Percentiles rank a stretch among this genome's conserved stretches.
Evolutionary conservation across 2,113 vertebrate species (phyloP).

Genomic region (Taurulus bubalis): DNA sequence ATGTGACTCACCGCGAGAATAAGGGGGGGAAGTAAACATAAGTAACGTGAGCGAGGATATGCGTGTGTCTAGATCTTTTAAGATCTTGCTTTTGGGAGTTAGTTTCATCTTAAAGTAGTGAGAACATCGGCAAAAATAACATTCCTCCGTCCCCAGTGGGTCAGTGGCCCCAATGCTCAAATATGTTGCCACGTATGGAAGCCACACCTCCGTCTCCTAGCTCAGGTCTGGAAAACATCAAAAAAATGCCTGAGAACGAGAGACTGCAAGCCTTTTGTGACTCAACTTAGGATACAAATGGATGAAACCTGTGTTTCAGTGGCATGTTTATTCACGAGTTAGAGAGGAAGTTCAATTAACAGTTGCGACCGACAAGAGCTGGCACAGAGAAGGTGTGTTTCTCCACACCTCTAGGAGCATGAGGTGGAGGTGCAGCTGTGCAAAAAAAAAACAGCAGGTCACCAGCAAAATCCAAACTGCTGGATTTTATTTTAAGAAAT

Average conservation of each 20-base stretch:
- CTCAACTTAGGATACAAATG: neutral
- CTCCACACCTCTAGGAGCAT: too few relatives aligned
- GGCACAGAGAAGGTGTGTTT: neutral
- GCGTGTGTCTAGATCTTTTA: slow-evolving; percentile 23
- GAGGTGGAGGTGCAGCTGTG: neutral
- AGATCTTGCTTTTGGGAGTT: slow-evolving; percentile 21
- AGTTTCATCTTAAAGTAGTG: slow-evolving; percentile 27
- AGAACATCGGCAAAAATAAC: slow-evolving; percentile 25
- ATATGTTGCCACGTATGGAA: slow-evolving; percentile 25
- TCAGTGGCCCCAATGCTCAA: slow-evolving; percentile 21
- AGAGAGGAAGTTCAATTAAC: neutral
- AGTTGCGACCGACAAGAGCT: neutral
- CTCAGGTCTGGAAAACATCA: slow-evolving; percentile 20
- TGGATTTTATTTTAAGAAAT: neutral
- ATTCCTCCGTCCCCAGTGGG: neutral
- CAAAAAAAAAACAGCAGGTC: neutral
- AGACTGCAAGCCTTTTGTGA: neutral
- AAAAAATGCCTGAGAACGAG: neutral
- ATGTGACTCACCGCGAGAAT: slow-evolving; percentile 48
- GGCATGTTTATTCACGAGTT: neutral
- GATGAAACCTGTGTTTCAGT: neutral
- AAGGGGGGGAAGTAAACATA: slow-evolving; percentile 36
- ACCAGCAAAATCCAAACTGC: neutral
- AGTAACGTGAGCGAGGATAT: slow-evolving; percentile 26
- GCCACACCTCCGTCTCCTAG: neutral